A percentile compares a stretch with the other conserved stretches of the same genome.
phyloP scores from a whole-genome alignment of 2,113 vertebrate genomes.

The Reinhardtius hippoglossoides region DNA sequence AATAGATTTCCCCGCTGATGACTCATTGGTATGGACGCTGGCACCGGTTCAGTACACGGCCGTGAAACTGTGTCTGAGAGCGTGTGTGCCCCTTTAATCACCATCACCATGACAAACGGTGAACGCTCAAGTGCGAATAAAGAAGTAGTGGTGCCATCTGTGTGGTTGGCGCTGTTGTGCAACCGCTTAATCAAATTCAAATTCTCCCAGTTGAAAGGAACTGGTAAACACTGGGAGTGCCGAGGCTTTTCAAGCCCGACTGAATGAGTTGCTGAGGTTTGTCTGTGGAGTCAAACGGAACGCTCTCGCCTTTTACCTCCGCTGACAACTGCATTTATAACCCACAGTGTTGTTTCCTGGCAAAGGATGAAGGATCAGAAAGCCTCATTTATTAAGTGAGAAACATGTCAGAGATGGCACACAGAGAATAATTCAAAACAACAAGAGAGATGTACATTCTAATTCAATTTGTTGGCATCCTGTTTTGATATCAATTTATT shows the following conservation, averaged over 20 bases:
- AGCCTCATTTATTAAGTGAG: not conserved
- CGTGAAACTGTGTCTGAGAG: constrained; percentile 38
- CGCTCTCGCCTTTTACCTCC: constrained; percentile 25
- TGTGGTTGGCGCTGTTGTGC: constrained; percentile 29
- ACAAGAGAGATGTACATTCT: too few species aligned
- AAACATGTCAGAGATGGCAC: not conserved
- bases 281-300: constrained; percentile 45
- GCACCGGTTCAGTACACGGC: constrained; percentile 54
- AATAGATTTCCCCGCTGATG: constrained; percentile 56
- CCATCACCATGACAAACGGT: constrained; percentile 64
- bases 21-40: constrained; percentile 55
- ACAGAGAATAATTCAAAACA: not conserved
- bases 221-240: constrained; percentile 46
- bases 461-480: too few species aligned
- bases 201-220: constrained; percentile 46
- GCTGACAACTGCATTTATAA: constrained; percentile 41
- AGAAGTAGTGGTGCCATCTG: constrained; percentile 52
- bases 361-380: constrained; percentile 13
- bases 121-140: constrained; percentile 14
- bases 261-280: constrained; percentile 68
- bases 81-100: constrained; percentile 27
- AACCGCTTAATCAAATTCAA: constrained; percentile 69
- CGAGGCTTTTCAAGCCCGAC: constrained; percentile 51
- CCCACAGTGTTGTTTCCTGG: not conserved
- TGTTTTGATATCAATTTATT: too few species aligned